Conservation (phyloP, 2,113 vertebrate species). For the Glaucomys volans region DNA sequence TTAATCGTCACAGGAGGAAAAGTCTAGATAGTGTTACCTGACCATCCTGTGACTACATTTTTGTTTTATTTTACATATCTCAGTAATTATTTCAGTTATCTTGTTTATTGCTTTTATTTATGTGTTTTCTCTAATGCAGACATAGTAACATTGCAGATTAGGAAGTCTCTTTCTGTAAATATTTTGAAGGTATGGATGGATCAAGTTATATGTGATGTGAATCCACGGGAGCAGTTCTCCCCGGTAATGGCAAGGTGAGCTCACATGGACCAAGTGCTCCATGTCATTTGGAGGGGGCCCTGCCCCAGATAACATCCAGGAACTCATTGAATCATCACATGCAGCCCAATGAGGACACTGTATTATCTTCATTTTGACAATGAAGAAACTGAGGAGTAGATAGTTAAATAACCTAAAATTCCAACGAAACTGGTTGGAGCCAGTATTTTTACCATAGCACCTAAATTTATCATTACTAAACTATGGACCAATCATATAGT, state of each 20-base stretch:
- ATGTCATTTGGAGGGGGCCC: neutral
- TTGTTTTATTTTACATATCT: conserved; percentile 18
- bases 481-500: neutral
- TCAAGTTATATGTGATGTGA: neutral
- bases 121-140: neutral
- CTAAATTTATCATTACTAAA: neutral
- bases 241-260: fast-evolving
- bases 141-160: neutral
- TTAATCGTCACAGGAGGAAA: neutral
- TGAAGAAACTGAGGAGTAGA: neutral
- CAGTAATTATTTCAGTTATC: neutral
- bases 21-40: neutral
- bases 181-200: neutral
- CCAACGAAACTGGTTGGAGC: neutral
- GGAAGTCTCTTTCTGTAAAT: neutral
- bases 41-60: neutral
- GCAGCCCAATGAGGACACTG: neutral
- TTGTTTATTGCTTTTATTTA: neutral
- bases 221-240: neutral
- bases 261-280: neutral
- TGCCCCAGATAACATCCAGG: neutral
- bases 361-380: neutral
- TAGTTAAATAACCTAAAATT: neutral
- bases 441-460: fast-evolving
- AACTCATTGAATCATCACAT: neutral